These are phyloP conservation scores for Drosophila formosana DNA, from an alignment of 2,888 invertebrate genomes.

Conservation along the genomic window DNA sequence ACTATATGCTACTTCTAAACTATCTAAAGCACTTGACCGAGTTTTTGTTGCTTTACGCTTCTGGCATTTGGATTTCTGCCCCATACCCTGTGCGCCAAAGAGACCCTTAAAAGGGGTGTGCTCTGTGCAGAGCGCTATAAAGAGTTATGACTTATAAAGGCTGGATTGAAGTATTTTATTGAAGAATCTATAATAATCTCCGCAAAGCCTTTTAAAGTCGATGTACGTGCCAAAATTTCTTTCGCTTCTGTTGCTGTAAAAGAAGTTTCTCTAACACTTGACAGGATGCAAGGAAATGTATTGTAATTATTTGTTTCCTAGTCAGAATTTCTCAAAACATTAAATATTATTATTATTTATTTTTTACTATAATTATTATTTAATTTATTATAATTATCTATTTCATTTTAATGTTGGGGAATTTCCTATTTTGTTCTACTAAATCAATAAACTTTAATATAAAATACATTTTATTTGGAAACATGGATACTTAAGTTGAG, in stretches of 20 bases:
- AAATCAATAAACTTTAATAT: no score
- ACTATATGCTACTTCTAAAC: constrained; percentile 14
- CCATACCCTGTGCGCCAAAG: constrained; percentile 15
- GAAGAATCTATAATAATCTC: neutral
- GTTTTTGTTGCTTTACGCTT: constrained; percentile 30
- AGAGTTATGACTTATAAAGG: neutral
- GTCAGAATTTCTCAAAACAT: no score
- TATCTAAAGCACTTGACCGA: constrained; percentile 55
- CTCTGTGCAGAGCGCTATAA: neutral
- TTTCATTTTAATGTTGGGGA: no score
- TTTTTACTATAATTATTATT: no score
- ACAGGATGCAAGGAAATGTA: no score
- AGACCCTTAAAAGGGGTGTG: neutral
- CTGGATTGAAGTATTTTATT: neutral
- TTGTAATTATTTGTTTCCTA: no score
- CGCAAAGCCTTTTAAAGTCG: neutral
- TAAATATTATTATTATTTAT: no score
- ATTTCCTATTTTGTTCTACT: no score
- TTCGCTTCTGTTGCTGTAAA: neutral
- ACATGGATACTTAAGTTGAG: no score
- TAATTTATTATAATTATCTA: no score
- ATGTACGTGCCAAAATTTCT: neutral
- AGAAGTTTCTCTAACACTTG: neutral
- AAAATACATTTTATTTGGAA: no score
- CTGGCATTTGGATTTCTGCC: constrained; percentile 41